These are phyloP conservation scores for Telmatochromis sp. DNA, from an alignment of 2,113 vertebrate species.

Conservation along the genomic window DNA sequence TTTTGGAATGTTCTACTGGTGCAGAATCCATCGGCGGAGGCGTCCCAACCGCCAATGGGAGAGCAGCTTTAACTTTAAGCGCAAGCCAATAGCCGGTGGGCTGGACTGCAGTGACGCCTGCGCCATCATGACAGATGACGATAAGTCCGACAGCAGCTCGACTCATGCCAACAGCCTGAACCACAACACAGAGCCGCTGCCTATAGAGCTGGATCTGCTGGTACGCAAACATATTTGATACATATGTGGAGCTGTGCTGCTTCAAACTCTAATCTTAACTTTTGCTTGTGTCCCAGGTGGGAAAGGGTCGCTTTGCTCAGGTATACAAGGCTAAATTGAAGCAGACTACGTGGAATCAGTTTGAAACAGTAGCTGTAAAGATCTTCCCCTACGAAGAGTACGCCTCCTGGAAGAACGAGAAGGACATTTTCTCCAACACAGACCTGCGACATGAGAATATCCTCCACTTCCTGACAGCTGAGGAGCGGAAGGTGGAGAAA, in stretches of 20 bases:
- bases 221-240: not conserved
- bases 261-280: not conserved
- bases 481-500: slow-evolving; percentile 84
- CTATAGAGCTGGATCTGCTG: slow-evolving; percentile 83
- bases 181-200: slow-evolving; percentile 91
- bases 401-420: slow-evolving; percentile 91
- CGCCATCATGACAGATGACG: slow-evolving; percentile 82
- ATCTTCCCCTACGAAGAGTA: slow-evolving; percentile 92
- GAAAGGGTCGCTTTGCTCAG: slow-evolving; percentile 92
- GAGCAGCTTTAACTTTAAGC: slow-evolving; percentile 48
- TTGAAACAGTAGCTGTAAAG: slow-evolving; percentile 93
- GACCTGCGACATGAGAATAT: slow-evolving; percentile 91
- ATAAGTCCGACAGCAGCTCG: slow-evolving; percentile 92
- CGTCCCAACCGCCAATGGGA: slow-evolving; percentile 51
- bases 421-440: slow-evolving; percentile 90
- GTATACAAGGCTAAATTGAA: slow-evolving; percentile 90
- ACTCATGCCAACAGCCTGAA: slow-evolving; percentile 95
- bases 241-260: not conserved
- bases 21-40: slow-evolving; percentile 34
- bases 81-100: slow-evolving; percentile 39
- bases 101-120: slow-evolving; percentile 84
- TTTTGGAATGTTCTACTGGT: slow-evolving; percentile 61
- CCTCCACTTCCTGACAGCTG: slow-evolving; percentile 89
- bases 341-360: slow-evolving; percentile 80
- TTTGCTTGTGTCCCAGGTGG: slow-evolving; percentile 65